Base-by-base conservation (phyloP, 2,888 invertebrate genomes). In the Conistra vaccinii region DNA sequence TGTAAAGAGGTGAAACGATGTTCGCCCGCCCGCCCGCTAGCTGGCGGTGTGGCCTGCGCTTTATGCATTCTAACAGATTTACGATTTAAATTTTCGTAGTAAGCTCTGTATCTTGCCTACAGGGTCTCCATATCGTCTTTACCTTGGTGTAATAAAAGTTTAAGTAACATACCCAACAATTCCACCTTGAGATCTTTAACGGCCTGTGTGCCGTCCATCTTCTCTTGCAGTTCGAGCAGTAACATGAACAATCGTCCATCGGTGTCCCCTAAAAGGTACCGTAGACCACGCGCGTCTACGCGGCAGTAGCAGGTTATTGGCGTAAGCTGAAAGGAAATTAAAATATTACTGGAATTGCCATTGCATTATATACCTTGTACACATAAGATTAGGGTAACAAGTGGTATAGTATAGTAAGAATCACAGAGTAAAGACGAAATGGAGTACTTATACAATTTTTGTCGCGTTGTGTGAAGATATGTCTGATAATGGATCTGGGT, bases 241-340 rank as follows among this genome's bases (percentile, higher is more conserved):
- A 99, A 95, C 99, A 99, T 99, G 94, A 99, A 99, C 74, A 99
- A 97, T 87, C 99, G 97, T 0, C 99, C 99, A 23, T 98, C 98
- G 97, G 99, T 98, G 91, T 99, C 99, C 0, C 99, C 99, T 48
- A 99, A 96, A 66, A 99, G 94, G 95, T 99, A 99, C 9, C 99
- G 97, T 61, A 98, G 97, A 3, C 99, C 99, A 89, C 98, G 98
- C 12, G 97, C 97, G 94, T 99, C 99, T 58, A 99, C 99, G 92
- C 98, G 98, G 60, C 99, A 99, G 93, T 99, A 99, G 93, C 99
- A 99, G 80, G 98, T 98, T 85, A 99, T 98, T 14, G 99, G 98
- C 87, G 99, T 99, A 96, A 99, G 98, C 98, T 98, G 94, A 1
- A 88, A 76, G 9, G 10, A 51, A 6, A 55, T 35, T 35, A 9